Evolutionary conservation across 2,797 vertebrate species (phyloP), one percentile per base, ranked within the genome.

Genomic region (Melopsittacus undulatus): DNA sequence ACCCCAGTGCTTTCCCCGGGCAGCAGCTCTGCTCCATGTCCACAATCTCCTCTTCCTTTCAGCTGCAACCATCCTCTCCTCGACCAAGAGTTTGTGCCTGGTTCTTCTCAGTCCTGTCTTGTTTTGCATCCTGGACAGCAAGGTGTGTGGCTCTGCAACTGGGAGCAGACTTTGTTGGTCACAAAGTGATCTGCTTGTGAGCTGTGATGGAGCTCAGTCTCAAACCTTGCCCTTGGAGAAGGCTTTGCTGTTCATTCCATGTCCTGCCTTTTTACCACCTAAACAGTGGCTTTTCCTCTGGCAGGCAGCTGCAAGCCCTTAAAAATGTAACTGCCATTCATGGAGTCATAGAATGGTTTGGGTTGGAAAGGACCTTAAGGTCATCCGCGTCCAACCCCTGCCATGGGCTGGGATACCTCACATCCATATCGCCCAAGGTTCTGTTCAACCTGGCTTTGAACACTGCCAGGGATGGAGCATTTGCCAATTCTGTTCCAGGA

Each of bases 101-200:
- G 16, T 54, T 74, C 24, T 83, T 52, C 40, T 46, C 27, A n/a
- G 51, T 62, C 18, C 61, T 75, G 27, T 63, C 36, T 63, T 45
- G 10, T 45, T 74, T 81, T 67, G 27, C 2, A 0, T 52, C 48
- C 23, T 15, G 52, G 40, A 23, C 34, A n/a, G 34, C 34, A 81
- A 59, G 40, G 20, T n/a, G 34, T 22, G 20, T 21, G 59, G 36
- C 40, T 36, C 13, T 7, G 4, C 34, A 30, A 13, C 10, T 42
- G 29, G 18, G 48, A 43, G 15, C 3, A 4, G 54, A 74, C 62
- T 36, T 5, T 0, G 1, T 23, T 3, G 0, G 22, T 61, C 48
- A 34, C 36, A 52, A 38, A 49, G 30, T 42, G 10, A 90, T 67
- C 46, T 75, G 43, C 56, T 66, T 36, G 62, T 0, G 2, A 70